phyloP scores from a whole-genome alignment of 2,113 vertebrate species.

The Pungitius pungitius region DNA sequence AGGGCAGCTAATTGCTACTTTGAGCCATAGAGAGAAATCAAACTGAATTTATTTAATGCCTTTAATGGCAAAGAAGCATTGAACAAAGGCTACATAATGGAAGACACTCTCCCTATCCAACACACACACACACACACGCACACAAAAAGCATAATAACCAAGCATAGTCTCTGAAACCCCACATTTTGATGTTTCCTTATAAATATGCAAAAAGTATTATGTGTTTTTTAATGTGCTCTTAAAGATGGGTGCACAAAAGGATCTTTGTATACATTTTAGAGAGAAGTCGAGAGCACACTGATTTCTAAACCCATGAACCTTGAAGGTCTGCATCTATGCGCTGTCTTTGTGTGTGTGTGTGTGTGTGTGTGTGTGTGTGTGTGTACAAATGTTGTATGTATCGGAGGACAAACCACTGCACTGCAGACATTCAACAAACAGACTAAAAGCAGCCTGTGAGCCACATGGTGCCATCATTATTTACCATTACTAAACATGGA shows the following conservation, averaged over 20 bases:
- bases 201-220: conserved; percentile 7
- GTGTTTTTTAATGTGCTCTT: background rate
- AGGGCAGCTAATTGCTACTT: conserved; percentile 54
- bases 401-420: conserved; percentile 36
- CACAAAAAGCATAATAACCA: background rate
- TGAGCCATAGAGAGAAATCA: conserved; percentile 26
- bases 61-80: conserved; percentile 30
- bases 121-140: background rate
- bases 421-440: conserved; percentile 40
- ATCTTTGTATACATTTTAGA: conserved; percentile 20
- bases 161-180: background rate
- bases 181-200: conserved; percentile 1
- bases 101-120: conserved; percentile 18
- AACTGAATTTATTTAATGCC: conserved; percentile 33
- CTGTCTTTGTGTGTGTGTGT: conserved; percentile 11
- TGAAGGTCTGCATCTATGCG: background rate
- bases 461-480: conserved; percentile 65
- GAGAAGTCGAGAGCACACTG: background rate
- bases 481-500: conserved; percentile 61
- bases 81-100: conserved; percentile 31
- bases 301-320: background rate
- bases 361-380: background rate
- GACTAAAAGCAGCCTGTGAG: conserved; percentile 60
- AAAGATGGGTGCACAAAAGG: background rate
- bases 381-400: conserved; percentile 21